phyloP scores from a whole-genome alignment of 2,797 vertebrate genomes.

The Dendrocincla tyrannina region DNA sequence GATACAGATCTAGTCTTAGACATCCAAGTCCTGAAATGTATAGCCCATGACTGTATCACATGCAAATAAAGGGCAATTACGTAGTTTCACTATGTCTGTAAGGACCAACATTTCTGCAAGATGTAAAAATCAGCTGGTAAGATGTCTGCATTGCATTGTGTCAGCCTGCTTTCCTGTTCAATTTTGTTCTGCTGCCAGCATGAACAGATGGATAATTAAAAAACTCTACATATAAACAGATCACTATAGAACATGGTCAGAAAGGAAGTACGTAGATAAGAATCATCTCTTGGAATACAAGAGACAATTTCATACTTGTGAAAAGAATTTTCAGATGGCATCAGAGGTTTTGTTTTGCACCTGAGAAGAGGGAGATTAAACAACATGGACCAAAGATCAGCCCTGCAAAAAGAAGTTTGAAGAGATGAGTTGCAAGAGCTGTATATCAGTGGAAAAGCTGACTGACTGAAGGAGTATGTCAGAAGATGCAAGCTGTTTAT shows the following conservation, averaged over 20 bases:
- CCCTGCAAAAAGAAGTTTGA: neutral
- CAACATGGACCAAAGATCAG: neutral
- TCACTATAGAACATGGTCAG: neutral
- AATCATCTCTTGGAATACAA: neutral
- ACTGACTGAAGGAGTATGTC: neutral
- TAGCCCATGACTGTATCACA: neutral
- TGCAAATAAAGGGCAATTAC: neutral
- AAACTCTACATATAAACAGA: neutral
- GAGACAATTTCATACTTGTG: neutral
- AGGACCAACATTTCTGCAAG: neutral
- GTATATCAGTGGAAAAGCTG: neutral
- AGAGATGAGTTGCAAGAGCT: neutral
- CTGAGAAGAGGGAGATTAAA: neutral
- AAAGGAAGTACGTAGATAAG: neutral
- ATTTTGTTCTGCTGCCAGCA: constrained; percentile 30
- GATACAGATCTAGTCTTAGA: neutral
- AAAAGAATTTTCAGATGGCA: constrained; percentile 16
- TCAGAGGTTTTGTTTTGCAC: neutral
- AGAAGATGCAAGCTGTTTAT: neutral
- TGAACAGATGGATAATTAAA: constrained; percentile 42
- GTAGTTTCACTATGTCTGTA: neutral
- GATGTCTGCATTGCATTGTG: neutral
- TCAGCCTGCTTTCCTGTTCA: constrained; percentile 12
- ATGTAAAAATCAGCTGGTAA: neutral
- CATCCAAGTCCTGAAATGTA: neutral